phyloP scores from a whole-genome alignment of 2,113 vertebrate species.

The Naja naja region DNA sequence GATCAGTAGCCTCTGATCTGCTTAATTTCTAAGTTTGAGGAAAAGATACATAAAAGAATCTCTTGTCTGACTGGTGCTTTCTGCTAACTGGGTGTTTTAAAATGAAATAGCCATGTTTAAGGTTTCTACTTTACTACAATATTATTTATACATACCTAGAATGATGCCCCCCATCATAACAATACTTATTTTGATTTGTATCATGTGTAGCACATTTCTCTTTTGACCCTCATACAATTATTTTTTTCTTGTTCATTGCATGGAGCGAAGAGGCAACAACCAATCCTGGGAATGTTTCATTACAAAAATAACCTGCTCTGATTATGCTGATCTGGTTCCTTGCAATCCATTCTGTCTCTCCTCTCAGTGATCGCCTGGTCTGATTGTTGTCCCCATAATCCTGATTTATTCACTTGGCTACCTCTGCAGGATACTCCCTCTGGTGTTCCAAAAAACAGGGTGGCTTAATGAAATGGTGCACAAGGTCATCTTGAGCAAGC shows the following conservation, averaged over 20 bases:
- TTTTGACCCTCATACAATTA: not conserved
- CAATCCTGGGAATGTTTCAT: not conserved
- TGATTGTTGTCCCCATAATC: slow-evolving; percentile 16
- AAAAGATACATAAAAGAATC: not conserved
- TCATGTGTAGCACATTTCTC: not conserved
- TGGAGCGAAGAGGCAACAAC: not conserved
- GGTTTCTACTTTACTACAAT: not conserved
- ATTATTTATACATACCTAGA: not conserved
- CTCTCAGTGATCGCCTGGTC: not conserved
- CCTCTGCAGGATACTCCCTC: not conserved
- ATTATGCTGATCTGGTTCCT: slow-evolving; percentile 14
- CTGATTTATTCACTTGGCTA: not conserved
- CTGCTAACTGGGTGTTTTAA: not conserved
- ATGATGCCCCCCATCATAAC: not conserved
- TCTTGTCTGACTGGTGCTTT: not conserved
- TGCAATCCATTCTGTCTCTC: slow-evolving; percentile 2
- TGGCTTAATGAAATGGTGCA: not conserved
- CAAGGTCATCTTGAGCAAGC: slow-evolving; percentile 1
- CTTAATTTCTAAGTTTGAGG: not conserved
- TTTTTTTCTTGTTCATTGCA: not conserved
- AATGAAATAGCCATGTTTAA: not conserved
- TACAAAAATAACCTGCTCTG: not conserved
- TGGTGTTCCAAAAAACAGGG: slow-evolving; percentile 1
- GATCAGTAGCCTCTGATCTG: not conserved
- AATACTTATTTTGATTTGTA: not conserved